Evolutionary conservation across 2,888 invertebrate genomes (phyloP).

Genomic region (Parthenolecanium corni): DNA sequence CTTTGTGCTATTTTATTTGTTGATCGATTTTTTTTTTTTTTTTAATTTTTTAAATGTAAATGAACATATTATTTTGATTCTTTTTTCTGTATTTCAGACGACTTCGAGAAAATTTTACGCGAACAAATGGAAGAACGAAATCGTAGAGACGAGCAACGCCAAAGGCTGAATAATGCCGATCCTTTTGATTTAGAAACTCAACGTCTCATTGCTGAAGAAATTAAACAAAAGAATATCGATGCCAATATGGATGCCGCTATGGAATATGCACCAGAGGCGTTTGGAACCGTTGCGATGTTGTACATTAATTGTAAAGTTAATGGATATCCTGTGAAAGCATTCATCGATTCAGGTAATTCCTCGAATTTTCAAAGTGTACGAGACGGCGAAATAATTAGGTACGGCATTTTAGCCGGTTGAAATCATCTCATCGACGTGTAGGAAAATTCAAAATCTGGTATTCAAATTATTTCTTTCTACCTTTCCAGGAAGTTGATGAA

Average conservation of each 20-base stretch:
- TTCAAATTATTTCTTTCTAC: too few relatives aligned
- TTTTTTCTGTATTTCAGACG: slow-evolving; percentile 46
- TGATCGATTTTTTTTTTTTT: too few relatives aligned
- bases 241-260: slow-evolving; percentile 98
- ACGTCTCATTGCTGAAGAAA: slow-evolving; percentile 88
- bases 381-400: too few relatives aligned
- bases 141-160: slow-evolving; percentile 68
- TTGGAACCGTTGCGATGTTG: slow-evolving; percentile 95
- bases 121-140: slow-evolving; percentile 73
- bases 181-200: slow-evolving; percentile 95
- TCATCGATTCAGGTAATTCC: slow-evolving; percentile 78
- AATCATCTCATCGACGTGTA: not conserved
- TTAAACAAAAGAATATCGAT: slow-evolving; percentile 88
- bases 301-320: slow-evolving; percentile 96
- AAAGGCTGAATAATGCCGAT: slow-evolving; percentile 82
- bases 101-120: slow-evolving; percentile 62
- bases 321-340: slow-evolving; percentile 92
- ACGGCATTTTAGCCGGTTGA: not conserved
- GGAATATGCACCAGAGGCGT: slow-evolving; percentile 96
- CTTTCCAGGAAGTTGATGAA: too few relatives aligned
- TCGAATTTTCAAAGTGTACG: too few relatives aligned
- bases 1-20: too few relatives aligned
- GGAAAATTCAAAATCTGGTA: too few relatives aligned
- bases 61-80: not conserved
- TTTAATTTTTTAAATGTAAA: too few relatives aligned